A percentile compares a stretch with the other conserved stretches of the same genome.
phyloP scores from a whole-genome alignment of 2,113 vertebrate genomes.

The Orcinus orca region DNA sequence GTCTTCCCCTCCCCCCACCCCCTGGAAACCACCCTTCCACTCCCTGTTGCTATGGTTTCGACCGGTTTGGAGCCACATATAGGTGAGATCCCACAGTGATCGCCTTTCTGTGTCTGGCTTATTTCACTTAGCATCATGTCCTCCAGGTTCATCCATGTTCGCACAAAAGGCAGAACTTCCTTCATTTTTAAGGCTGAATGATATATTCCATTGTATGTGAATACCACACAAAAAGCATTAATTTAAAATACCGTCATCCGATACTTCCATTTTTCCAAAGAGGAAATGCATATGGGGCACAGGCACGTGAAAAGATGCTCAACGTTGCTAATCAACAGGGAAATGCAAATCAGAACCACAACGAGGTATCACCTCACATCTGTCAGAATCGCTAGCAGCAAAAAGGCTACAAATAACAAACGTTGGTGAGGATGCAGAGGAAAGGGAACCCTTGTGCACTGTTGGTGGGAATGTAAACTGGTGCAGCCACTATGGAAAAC shows the following conservation, averaged over 20 bases:
- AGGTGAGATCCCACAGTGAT: neutral
- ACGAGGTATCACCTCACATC: accelerated
- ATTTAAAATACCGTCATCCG: neutral
- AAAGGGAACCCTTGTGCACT: neutral
- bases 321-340: neutral
- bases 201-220: neutral
- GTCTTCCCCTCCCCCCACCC: accelerated
- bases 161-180: neutral
- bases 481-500: no score
- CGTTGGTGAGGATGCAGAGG: neutral
- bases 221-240: neutral
- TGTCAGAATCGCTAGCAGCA: neutral
- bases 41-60: neutral
- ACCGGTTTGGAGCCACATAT: neutral
- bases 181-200: neutral
- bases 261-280: neutral
- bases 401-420: neutral
- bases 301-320: neutral
- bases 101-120: neutral
- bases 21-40: no score
- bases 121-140: neutral
- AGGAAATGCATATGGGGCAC: neutral
- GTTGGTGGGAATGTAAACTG: neutral
- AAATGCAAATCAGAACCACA: no score
- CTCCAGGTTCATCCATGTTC: neutral